Base-by-base conservation (phyloP, 1,140 invertebrate species). In the Eulimnadia texana region DNA sequence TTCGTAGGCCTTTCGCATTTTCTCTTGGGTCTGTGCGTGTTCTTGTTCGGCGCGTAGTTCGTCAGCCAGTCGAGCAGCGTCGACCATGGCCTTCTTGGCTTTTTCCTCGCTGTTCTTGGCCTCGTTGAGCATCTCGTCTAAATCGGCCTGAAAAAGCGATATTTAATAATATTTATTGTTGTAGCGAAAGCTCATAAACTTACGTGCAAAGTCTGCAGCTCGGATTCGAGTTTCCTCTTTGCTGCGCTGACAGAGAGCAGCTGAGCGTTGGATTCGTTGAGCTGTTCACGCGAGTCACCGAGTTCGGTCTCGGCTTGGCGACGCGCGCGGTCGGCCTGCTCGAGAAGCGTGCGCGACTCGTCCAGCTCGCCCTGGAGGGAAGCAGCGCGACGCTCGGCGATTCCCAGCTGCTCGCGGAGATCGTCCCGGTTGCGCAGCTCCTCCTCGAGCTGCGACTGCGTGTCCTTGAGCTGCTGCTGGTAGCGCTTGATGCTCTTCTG, bases 401-500 rank as follows among this genome's bases (percentile, higher is more conserved):
- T 92, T 66, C 91, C 89, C 69, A 94, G 85, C 70, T 94, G 86
- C 82, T 98, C 94, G 66, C 94, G 85, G 68, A 92, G 90, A 74
- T 99, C 95, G 70, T 98, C 93, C 66, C 94, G 85, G 56, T 92
- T 89, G 64, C 93, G 84, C 74, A 96, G 93, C 81, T 99, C 96
- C 72, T 99, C 95, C 73, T 99, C 96, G 64, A 98, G 80, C 63
- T 90, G 88, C 63, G 88, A 84, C 76, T 97, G 93, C 54, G 93
- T 81, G 72, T 95, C 92, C 80, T 94, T 94, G 69, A 97, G 79
- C 75, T 96, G 91, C 75, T 93, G 88, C 76, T 98, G 93, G 80
- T 96, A 78, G 68, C 88, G 83, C 80, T 99, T 99, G 77, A 97
- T 94, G 79, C 91, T 96, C 85, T 98, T 98, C 77, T 99, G 95